These are phyloP conservation scores for Chrysotoxum bicinctum DNA, from an alignment of 2,888 invertebrate genomes.

Conservation along the genomic window DNA sequence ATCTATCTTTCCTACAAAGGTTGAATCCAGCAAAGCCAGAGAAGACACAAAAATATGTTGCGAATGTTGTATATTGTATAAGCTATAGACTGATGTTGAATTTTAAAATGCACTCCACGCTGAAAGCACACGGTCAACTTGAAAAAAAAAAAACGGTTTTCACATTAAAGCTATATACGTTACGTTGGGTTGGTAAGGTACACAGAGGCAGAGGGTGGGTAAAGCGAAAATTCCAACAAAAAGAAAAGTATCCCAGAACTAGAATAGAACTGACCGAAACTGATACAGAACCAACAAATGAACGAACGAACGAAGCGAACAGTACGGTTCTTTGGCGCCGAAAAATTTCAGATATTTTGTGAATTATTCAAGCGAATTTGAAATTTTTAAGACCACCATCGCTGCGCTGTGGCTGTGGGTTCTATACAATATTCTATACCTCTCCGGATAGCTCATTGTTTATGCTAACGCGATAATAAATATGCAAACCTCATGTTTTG, in stretches of 20 bases:
- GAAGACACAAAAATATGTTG: conserved; percentile 40
- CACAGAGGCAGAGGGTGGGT: not conserved
- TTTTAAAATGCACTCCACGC: conserved; percentile 62
- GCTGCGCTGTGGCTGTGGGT: conserved; percentile 8
- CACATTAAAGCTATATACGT: conserved; percentile 34
- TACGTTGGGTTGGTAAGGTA: not conserved
- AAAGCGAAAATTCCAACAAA: not conserved
- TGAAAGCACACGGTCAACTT: conserved; percentile 28
- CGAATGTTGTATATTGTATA: conserved; percentile 38
- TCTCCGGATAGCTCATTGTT: conserved; percentile 56
- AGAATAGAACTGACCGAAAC: conserved; percentile 10
- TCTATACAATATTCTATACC: conserved; percentile 20
- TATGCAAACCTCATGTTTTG: conserved; percentile 72
- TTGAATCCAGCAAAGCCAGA: not conserved
- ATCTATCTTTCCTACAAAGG: not conserved
- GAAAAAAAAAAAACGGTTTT: conserved; percentile 3
- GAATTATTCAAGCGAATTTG: conserved; percentile 68
- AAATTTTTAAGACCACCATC: conserved; percentile 67
- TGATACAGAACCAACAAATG: not conserved
- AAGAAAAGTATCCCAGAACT: not conserved
- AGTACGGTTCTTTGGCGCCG: conserved; percentile 54
- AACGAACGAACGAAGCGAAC: conserved; percentile 29
- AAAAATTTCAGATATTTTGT: conserved; percentile 68
- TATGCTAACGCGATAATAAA: conserved; percentile 72
- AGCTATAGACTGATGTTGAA: conserved; percentile 29